Percentiles rank a stretch among this genome's conserved stretches.
phyloP scores from a whole-genome alignment of 92 coral and sea anemone species.

The Phymanthus crucifer region DNA sequence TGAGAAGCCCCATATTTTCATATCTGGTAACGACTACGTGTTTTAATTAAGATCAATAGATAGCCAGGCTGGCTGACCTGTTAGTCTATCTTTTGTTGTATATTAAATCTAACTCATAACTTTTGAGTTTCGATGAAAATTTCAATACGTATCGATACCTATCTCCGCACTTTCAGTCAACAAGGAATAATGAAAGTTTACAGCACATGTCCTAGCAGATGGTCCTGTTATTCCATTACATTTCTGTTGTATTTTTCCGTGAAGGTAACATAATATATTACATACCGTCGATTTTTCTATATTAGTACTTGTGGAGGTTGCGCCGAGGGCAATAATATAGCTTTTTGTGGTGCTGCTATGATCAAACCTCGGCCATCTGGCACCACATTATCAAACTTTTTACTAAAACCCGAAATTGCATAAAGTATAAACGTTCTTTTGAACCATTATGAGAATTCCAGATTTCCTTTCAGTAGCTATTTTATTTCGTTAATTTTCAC shows the following conservation, averaged over 20 bases:
- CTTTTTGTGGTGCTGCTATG: background rate
- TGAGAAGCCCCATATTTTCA: background rate
- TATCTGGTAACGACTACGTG: background rate
- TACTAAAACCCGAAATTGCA: background rate
- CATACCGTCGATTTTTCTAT: background rate
- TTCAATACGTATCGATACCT: background rate
- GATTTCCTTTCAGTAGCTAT: too few relatives aligned
- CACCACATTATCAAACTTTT: background rate
- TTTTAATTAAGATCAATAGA: slow-evolving; percentile 5
- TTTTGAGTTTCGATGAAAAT: background rate
- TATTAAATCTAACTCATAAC: background rate
- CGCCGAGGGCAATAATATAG: background rate
- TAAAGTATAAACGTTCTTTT: background rate
- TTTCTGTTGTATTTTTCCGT: background rate
- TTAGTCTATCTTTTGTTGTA: background rate
- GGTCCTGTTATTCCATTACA: background rate
- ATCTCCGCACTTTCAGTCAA: background rate
- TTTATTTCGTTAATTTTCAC: too few relatives aligned
- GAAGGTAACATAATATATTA: background rate
- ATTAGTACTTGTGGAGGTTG: background rate
- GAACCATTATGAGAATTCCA: too few relatives aligned
- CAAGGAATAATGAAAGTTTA: background rate
- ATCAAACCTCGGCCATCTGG: background rate
- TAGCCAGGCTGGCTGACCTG: background rate
- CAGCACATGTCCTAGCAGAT: background rate